Percentiles rank a stretch among this genome's conserved stretches.
Evolutionary conservation across 2,888 invertebrate genomes (phyloP).

Genomic region (Meliscaeva auricollis): DNA sequence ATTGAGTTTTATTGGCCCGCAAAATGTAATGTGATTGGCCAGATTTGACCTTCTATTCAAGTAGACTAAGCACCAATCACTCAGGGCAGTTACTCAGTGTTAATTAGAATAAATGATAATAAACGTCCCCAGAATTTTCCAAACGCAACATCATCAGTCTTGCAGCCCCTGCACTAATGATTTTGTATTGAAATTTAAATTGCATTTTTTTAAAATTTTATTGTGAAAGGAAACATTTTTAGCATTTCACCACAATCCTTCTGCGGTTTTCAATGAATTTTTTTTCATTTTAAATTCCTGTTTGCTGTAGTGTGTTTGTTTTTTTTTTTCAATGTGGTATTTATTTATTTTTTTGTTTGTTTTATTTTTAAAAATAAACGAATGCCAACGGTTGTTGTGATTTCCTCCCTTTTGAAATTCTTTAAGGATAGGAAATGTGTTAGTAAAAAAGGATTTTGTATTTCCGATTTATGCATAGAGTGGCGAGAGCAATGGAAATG

Average conservation of each 20-base stretch:
- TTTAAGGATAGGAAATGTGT: background rate
- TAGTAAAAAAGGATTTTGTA: background rate
- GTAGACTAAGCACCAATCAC: no score
- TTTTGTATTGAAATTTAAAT: no score
- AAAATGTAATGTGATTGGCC: no score
- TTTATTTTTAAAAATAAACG: background rate
- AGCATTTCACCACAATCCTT: no score
- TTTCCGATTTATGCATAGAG: background rate
- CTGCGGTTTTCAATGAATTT: background rate
- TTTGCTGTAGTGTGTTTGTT: background rate
- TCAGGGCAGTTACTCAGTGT: no score
- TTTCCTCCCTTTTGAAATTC: background rate
- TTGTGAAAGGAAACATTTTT: background rate
- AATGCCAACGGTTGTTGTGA: slow-evolving; percentile 18
- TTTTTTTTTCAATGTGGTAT: background rate
- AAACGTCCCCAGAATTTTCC: no score
- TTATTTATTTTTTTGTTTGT: background rate
- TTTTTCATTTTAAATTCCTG: background rate
- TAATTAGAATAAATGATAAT: no score
- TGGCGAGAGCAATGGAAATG: background rate
- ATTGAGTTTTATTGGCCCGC: no score
- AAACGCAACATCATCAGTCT: no score
- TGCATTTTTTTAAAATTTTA: background rate
- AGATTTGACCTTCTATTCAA: no score
- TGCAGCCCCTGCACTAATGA: background rate